Conservation (phyloP, 2,797 vertebrate species). For the Prionace glauca region DNA sequence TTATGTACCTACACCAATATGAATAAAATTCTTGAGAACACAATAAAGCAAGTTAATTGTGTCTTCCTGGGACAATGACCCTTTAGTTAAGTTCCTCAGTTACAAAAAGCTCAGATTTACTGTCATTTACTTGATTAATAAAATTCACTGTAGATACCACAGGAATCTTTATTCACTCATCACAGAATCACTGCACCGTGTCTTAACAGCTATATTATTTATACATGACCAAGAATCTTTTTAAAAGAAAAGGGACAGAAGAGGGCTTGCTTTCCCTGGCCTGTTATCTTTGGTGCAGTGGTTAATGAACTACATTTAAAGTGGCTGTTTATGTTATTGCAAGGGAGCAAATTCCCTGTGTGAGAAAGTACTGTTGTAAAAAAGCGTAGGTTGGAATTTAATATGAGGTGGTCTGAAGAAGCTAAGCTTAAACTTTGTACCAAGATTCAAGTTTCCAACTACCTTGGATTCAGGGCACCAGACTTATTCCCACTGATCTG, state of each 20-base stretch:
- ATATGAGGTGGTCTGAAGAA: not conserved
- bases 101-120: not conserved
- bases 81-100: not conserved
- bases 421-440: not conserved
- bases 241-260: not conserved
- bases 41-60: not conserved
- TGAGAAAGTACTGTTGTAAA: not conserved
- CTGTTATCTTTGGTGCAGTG: not conserved
- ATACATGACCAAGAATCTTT: too few species aligned
- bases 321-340: not conserved
- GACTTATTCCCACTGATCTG: not conserved
- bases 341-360: not conserved
- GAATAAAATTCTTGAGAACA: not conserved
- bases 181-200: not conserved
- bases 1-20: not conserved
- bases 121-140: not conserved
- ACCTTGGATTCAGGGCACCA: not conserved
- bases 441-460: not conserved
- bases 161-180: not conserved
- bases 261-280: not conserved
- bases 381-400: not conserved
- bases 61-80: too few species aligned
- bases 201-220: not conserved
- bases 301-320: not conserved
- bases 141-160: not conserved